Evolutionary conservation across 2,797 vertebrate genomes (phyloP).

Genomic region (Myotis findleyi): DNA sequence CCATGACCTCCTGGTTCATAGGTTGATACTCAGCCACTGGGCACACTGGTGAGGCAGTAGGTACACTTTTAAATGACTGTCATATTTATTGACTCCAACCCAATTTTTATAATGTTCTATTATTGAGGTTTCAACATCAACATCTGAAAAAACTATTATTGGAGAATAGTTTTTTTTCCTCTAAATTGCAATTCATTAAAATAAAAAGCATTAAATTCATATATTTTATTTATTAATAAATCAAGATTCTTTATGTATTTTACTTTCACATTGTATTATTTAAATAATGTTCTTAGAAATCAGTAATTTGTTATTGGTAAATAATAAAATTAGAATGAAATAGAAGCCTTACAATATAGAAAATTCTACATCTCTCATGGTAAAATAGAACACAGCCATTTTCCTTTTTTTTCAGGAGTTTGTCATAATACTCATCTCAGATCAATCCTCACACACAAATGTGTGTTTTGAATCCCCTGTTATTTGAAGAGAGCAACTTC

Average conservation of each 20-base stretch:
- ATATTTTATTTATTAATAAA: background rate
- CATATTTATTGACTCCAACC: background rate
- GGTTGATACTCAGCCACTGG: too few species aligned
- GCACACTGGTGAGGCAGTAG: background rate
- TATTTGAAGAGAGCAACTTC: conserved; percentile 68
- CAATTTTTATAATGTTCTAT: background rate
- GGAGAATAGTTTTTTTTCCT: background rate
- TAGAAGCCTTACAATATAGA: background rate
- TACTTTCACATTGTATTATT: background rate
- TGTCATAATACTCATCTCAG: conserved; percentile 40
- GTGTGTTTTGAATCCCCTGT: conserved; percentile 42
- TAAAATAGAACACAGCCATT: background rate
- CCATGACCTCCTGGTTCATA: too few species aligned
- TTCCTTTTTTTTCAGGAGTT: conserved; percentile 33
- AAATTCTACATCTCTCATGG: background rate
- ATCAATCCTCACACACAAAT: conserved; percentile 8
- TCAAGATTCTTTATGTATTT: background rate
- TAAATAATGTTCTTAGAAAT: background rate
- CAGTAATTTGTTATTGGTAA: background rate
- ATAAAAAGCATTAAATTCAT: background rate
- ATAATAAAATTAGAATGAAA: background rate
- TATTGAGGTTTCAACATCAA: background rate
- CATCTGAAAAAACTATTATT: background rate
- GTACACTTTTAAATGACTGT: background rate
- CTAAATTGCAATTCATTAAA: conserved; percentile 1